Conservation (phyloP, 2,113 vertebrate species). For the Leuciscus idus region DNA sequence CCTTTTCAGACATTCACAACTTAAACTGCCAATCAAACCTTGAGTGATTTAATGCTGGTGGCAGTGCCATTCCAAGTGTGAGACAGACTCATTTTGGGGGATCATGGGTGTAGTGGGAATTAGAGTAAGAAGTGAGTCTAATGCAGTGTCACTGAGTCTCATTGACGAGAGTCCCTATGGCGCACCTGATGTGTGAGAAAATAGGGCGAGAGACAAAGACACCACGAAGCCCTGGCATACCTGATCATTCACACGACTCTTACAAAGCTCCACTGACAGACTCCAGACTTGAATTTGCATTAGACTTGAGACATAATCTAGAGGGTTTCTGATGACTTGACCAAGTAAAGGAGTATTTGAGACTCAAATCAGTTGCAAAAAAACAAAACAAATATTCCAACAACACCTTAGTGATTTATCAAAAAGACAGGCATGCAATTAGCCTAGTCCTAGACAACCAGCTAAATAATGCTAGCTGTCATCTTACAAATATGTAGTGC, state of each 20-base stretch:
- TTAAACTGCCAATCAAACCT: conserved; percentile 27
- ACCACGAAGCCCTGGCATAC: conserved; percentile 33
- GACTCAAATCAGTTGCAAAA: neutral
- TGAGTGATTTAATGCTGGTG: conserved; percentile 31
- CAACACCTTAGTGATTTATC: conserved; percentile 11
- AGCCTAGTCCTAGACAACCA: conserved; percentile 7
- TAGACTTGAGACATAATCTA: neutral
- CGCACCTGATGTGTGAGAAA: conserved; percentile 53
- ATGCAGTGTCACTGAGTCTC: conserved; percentile 54
- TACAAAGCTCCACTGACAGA: conserved; percentile 29
- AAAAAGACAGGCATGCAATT: conserved; percentile 26
- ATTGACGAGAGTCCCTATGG: conserved; percentile 56
- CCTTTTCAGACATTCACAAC: neutral
- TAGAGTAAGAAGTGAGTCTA: conserved; percentile 61
- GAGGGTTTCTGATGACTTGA: neutral
- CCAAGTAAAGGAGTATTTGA: neutral
- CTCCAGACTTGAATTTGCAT: neutral
- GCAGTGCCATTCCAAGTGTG: conserved; percentile 33
- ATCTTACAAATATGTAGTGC: conserved; percentile 10
- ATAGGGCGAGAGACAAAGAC: conserved; percentile 39
- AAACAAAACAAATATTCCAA: neutral
- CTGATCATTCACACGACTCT: conserved; percentile 49
- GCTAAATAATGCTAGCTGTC: conserved; percentile 25
- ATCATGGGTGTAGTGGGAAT: conserved; percentile 50
- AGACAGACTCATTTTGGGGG: conserved; percentile 58